A percentile compares a stretch with the other conserved stretches of the same genome.
Conservation (phyloP, 2,113 vertebrate species). For the Deroptyus accipitrinus region DNA sequence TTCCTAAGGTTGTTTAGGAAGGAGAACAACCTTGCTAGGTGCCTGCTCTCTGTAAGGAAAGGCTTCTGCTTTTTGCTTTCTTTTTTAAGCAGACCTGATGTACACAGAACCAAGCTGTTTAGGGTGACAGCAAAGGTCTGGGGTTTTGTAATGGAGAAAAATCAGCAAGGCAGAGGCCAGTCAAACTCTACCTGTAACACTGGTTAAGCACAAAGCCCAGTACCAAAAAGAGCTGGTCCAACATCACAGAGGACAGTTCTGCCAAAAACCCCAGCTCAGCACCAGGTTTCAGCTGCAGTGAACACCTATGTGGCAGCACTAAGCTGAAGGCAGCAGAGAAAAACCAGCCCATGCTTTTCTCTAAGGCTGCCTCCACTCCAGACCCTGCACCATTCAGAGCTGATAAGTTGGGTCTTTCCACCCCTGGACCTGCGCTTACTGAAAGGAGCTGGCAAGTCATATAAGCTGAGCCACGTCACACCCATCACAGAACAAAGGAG, state of each 20-base stretch:
- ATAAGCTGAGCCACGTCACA: neutral
- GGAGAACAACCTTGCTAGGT: neutral
- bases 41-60: neutral
- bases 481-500: accelerated
- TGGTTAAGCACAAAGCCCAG: neutral
- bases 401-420: accelerated
- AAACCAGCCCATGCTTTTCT: neutral
- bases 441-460: neutral
- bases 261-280: neutral
- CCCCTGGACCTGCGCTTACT: neutral
- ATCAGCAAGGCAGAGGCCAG: neutral
- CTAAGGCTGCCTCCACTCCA: neutral
- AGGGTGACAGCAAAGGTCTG: neutral
- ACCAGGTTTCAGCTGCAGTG: neutral
- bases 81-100: neutral
- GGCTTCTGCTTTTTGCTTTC: no score
- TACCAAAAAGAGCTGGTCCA: neutral
- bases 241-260: neutral
- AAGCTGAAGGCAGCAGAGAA: neutral
- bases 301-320: neutral
- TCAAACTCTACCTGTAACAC: neutral
- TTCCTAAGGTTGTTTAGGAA: neutral
- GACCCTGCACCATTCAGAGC: neutral
- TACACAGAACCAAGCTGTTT: neutral
- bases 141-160: neutral